Evolutionary conservation across 1,140 invertebrate species (phyloP), one percentile per base, ranked within the genome.

Genomic region (Leguminivora glycinivorella): DNA sequence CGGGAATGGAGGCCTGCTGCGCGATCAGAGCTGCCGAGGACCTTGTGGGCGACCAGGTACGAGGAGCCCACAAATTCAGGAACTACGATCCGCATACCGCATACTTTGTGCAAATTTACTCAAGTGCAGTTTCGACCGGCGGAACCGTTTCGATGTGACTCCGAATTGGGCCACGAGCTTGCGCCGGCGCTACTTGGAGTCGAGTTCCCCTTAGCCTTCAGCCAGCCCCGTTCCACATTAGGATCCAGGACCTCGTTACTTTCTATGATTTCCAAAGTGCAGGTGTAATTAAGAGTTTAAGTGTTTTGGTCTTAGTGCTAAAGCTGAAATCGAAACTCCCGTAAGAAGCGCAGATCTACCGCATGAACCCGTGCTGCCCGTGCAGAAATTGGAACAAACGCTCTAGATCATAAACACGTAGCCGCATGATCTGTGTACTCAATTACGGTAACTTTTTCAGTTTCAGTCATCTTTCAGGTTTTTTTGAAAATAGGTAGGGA

Each of bases 1-100:
- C 84, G 85, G 84, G 85, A 73, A 88, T 88, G 85, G 85, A 88
- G 87, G 77, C 84, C 83, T 85, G 83, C 81, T 84, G 84, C 79
- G 83, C 84, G 76, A 79, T 83, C 81, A 82, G 79, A 82, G 77
- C 80, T 83, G 83, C 80, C 81, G 85, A 89, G 84, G 84, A 90
- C 83, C 84, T 85, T 72, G 85, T 81, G 83, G 87, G 87, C 80
- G 87, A 89, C 86, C 86, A 89, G 87, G 87, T 89, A 89, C 82
- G 74, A 52, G 4, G 43, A 19, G 47, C 66, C 67, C 66, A 24
- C 25, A 25, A 26, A 29, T 74, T 68, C 67, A 29, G 14, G 17
- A 5, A 71, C 7, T 10, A 22, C 52, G 25, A 29, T 26, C 10
- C 22, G 19, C 29, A 26, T 60, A 56, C 25, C 56, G 4, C 6